A percentile compares a stretch with the other conserved stretches of the same genome.
Evolutionary conservation across 2,113 vertebrate species (phyloP).

Genomic region (Nycticorax nycticorax): DNA sequence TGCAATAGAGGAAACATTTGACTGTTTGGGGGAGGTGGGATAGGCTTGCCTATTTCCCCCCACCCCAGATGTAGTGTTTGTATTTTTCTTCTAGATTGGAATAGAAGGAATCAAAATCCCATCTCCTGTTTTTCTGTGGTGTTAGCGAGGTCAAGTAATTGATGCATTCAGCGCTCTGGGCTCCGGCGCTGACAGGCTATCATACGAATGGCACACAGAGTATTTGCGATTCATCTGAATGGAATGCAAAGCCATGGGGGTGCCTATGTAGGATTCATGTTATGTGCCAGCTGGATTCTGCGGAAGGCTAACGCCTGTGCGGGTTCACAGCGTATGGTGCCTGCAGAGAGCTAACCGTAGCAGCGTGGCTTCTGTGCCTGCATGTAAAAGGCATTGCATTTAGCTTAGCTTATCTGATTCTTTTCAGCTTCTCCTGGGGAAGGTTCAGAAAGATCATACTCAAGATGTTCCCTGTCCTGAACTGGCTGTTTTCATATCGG

Average conservation of each 20-base stretch:
- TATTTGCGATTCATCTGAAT: background rate
- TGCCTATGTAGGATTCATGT: background rate
- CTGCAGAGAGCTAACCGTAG: background rate
- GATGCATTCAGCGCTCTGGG: background rate
- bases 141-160: slow-evolving; percentile 5
- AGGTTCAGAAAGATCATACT: slow-evolving; percentile 34
- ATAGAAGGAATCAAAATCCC: background rate
- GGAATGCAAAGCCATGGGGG: background rate
- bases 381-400: background rate
- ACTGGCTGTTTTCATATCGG: slow-evolving; percentile 53
- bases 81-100: background rate
- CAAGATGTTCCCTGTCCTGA: slow-evolving; percentile 51
- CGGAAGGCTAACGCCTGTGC: background rate
- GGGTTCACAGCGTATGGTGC: background rate
- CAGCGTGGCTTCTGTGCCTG: background rate
- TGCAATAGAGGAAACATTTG: background rate
- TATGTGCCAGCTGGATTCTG: background rate
- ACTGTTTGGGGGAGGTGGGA: background rate
- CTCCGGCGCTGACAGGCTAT: background rate
- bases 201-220: background rate
- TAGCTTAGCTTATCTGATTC: background rate
- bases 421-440: slow-evolving; percentile 60
- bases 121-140: background rate
- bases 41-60: background rate
- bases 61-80: background rate